A percentile compares a stretch with the other conserved stretches of the same genome.
phyloP scores from a whole-genome alignment of 2,797 vertebrate genomes.

The Benthosema pterotum region DNA sequence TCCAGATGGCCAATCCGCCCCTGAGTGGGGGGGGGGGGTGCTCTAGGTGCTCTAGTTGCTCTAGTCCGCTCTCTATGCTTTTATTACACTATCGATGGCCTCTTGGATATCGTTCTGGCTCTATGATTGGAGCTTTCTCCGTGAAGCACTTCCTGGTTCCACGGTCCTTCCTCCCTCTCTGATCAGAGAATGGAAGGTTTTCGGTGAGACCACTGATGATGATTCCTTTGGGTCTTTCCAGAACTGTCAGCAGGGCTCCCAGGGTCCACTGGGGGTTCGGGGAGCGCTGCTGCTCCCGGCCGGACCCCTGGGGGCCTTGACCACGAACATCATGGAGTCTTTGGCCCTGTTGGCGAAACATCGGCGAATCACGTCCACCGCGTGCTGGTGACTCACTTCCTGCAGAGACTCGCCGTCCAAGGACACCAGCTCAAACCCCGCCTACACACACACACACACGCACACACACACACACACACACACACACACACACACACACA shows the following conservation, averaged over 20 bases:
- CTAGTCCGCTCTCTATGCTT: too few relatives aligned
- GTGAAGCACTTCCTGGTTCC: slow-evolving; percentile 22
- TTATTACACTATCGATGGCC: too few relatives aligned
- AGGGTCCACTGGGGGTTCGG: slow-evolving; percentile 37
- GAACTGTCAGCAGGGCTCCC: slow-evolving; percentile 38
- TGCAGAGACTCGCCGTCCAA: slow-evolving; percentile 91
- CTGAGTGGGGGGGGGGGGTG: too few relatives aligned
- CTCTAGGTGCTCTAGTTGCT: too few relatives aligned
- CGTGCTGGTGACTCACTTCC: slow-evolving; percentile 91
- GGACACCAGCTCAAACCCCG: slow-evolving; percentile 90
- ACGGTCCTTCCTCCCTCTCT: slow-evolving; percentile 33
- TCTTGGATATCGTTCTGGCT: not conserved
- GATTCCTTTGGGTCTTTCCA: not conserved
- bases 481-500: slow-evolving; percentile 10
- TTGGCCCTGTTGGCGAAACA: slow-evolving; percentile 93
- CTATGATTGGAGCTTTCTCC: slow-evolving; percentile 7
- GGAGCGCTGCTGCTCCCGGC: not conserved
- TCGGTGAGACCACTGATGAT: not conserved
- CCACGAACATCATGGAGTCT: slow-evolving; percentile 93
- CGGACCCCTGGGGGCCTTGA: slow-evolving; percentile 82
- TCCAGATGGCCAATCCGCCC: too few relatives aligned
- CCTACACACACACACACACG: slow-evolving; percentile 68
- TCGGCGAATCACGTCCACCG: slow-evolving; percentile 90
- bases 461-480: slow-evolving; percentile 10
- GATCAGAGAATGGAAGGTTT: slow-evolving; percentile 29